phyloP scores from a whole-genome alignment of 2,113 vertebrate genomes.

The Tympanuchus pallidicinctus region DNA sequence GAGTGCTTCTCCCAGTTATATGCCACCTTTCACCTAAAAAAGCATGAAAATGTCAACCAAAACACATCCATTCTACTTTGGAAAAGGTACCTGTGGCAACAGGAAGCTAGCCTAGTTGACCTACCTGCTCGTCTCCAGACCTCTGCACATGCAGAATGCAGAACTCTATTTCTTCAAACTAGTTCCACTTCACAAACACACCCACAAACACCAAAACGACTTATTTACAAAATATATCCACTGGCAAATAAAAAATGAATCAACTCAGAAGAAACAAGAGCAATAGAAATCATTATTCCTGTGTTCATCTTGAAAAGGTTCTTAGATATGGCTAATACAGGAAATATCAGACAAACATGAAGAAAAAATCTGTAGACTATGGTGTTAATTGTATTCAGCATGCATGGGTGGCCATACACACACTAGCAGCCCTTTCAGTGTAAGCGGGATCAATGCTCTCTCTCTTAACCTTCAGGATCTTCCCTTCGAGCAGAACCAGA shows the following conservation, averaged over 20 bases:
- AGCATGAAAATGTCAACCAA: neutral
- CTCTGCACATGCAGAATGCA: neutral
- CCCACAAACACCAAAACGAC: neutral
- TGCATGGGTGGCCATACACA: neutral
- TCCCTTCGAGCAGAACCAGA: neutral
- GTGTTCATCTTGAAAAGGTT: neutral
- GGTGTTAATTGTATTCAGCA: neutral
- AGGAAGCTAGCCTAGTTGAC: neutral
- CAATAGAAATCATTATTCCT: neutral
- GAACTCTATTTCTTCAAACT: neutral
- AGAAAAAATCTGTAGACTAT: neutral
- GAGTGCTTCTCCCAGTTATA: neutral
- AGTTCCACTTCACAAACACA: neutral
- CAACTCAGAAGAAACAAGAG: neutral
- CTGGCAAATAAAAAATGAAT: neutral
- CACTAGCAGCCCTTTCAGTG: neutral
- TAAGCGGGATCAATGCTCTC: neutral
- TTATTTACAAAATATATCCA: neutral
- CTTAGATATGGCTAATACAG: neutral
- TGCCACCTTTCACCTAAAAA: neutral
- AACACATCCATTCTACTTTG: neutral
- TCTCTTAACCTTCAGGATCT: neutral
- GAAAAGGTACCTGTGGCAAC: neutral
- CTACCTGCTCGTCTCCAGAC: slow-evolving; percentile 14
- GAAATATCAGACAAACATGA: neutral